Base-by-base conservation (phyloP, 2,113 vertebrate genomes). In the Gymnobelideus leadbeateri region DNA sequence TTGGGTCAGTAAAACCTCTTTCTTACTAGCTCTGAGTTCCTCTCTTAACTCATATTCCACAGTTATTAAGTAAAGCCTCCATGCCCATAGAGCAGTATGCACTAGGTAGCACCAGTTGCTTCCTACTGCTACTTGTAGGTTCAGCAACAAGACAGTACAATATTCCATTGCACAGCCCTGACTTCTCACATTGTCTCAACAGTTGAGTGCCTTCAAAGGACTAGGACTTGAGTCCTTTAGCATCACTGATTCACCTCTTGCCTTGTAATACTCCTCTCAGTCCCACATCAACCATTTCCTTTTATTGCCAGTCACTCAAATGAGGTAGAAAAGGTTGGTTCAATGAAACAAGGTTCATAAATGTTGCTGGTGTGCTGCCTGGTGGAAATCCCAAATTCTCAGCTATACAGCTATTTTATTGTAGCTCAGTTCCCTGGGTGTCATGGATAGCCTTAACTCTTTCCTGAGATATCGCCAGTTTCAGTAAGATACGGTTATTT, bases 281-380 rank as follows among this genome's bases (percentile, higher is more conserved):
- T 84, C 68, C 68, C 68, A 84, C 68, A 84, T 8, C 16, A 84
- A 21, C 68, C n/a, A 84, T 84, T 43, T 84, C 16, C n/a, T 84
- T 84, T 84, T 84, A 84, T 84, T 84, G n/a, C 19, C 68, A 84
- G 68, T 84, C n/a, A 84, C n/a, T 84, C n/a, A 84, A 84, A 84
- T 84, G 68, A 84, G n/a, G 68, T 84, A 84, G 68, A 84, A 43
- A 84, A 84, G n/a, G 19, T 43, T 84, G 68, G 68, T 23, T 43
- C 37, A 43, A 84, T 43, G 68, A 43, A 84, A 84, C 68, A 84
- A 84, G n/a, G 68, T 84, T 84, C 68, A 84, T 43, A 84, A 84
- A 84, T 84, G n/a, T 43, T 84, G 68, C 68, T 84, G 68, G n/a
- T 84, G 68, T 84, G 68, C 68, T 84, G n/a, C 43, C 68, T 84